These are phyloP conservation scores for Anarsia innoxiella DNA, from an alignment of 2,888 invertebrate species.

Conservation along the genomic window DNA sequence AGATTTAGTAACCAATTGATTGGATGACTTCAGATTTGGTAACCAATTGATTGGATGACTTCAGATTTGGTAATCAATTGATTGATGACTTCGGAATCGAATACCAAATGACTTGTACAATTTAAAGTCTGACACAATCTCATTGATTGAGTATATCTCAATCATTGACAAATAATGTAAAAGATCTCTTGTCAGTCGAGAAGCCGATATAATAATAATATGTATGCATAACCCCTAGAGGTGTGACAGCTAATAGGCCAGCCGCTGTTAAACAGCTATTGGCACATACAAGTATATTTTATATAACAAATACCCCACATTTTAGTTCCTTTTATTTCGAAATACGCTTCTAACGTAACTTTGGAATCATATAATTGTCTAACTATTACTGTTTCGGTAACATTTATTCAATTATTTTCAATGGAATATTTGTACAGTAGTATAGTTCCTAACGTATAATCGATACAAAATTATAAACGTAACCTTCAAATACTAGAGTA, in stretches of 20 bases:
- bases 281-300: slow-evolving; percentile 25
- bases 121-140: too few relatives aligned
- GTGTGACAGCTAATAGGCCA: slow-evolving; percentile 43
- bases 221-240: slow-evolving; percentile 30
- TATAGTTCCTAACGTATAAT: slow-evolving; percentile 72
- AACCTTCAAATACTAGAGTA: slow-evolving; percentile 58
- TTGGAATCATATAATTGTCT: slow-evolving; percentile 16
- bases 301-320: slow-evolving; percentile 18
- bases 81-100: too few relatives aligned
- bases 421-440: slow-evolving; percentile 63
- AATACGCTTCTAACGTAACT: slow-evolving; percentile 8
- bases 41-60: too few relatives aligned
- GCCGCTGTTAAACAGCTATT: slow-evolving; percentile 53
- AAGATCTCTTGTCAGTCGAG: neutral
- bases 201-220: neutral
- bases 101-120: too few relatives aligned
- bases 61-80: too few relatives aligned
- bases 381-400: slow-evolving; percentile 40
- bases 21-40: too few relatives aligned
- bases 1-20: too few relatives aligned
- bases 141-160: too few relatives aligned
- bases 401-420: slow-evolving; percentile 47
- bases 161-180: too few relatives aligned
- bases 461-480: slow-evolving; percentile 68
- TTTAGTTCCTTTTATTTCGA: slow-evolving; percentile 12